Percentiles rank a stretch among this genome's conserved stretches.
Evolutionary conservation across 2,888 invertebrate species (phyloP).

Genomic region (Apantesis nais): DNA sequence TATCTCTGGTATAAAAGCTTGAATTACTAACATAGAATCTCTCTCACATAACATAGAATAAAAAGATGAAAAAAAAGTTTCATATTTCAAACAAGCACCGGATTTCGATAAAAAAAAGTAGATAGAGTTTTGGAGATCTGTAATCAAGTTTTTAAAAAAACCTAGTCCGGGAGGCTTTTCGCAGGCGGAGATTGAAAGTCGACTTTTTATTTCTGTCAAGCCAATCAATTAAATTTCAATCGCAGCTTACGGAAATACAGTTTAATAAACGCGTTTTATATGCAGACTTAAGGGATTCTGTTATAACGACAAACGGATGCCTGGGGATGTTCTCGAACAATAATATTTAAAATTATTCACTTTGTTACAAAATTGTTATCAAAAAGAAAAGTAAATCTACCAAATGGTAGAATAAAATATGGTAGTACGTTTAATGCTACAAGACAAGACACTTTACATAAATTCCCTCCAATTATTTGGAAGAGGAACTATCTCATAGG

Average conservation of each 20-base stretch:
- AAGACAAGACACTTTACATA: not conserved
- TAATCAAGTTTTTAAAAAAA: conserved; percentile 42
- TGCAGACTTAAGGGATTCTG: not conserved
- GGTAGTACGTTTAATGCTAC: not conserved
- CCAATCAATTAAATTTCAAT: conserved; percentile 45
- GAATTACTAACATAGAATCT: not conserved
- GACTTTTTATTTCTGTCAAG: conserved; percentile 37
- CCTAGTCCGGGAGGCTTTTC: conserved; percentile 23
- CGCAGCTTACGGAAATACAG: conserved; percentile 30
- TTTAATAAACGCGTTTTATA: not conserved
- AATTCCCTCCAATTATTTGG: no score
- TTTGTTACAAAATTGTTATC: not conserved
- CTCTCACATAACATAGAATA: no score
- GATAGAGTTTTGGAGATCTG: conserved; percentile 26
- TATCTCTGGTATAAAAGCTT: not conserved
- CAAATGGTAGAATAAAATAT: not conserved
- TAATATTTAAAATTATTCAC: not conserved
- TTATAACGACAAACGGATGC: not conserved
- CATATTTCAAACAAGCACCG: not conserved
- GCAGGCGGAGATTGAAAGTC: conserved; percentile 39
- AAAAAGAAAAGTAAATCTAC: not conserved
- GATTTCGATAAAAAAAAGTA: not conserved
- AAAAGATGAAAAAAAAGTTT: not conserved
- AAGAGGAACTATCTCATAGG: not conserved
- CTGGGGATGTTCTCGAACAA: not conserved